Evolutionary conservation across 1,140 invertebrate species (phyloP).

Genomic region (Apis laboriosa): DNA sequence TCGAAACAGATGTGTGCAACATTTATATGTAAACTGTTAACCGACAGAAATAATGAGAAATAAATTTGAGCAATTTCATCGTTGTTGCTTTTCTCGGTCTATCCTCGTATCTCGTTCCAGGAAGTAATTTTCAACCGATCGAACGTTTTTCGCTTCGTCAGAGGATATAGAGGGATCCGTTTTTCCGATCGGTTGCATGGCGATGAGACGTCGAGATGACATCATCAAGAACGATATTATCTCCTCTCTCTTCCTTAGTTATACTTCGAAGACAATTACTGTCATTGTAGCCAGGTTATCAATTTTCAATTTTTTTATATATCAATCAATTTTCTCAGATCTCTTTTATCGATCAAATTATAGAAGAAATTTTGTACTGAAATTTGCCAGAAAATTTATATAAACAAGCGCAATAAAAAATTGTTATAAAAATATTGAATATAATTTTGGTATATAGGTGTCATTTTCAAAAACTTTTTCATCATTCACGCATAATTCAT

Average conservation of each 20-base stretch:
- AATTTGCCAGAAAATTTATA: no score
- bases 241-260: background rate
- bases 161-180: slow-evolving; percentile 22
- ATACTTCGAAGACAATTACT: slow-evolving; percentile 12
- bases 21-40: no score
- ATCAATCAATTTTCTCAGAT: background rate
- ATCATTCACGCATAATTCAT: no score
- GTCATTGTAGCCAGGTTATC: background rate
- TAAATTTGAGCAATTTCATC: background rate
- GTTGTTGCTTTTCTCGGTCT: background rate
- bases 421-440: no score
- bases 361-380: no score
- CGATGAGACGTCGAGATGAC: slow-evolving; percentile 49
- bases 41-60: background rate
- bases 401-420: no score
- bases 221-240: slow-evolving; percentile 28
- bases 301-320: background rate
- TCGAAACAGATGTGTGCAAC: no score
- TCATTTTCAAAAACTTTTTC: no score
- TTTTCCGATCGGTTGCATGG: slow-evolving; percentile 41
- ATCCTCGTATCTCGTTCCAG: background rate
- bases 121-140: slow-evolving; percentile 41
- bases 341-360: background rate
- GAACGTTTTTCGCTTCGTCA: slow-evolving; percentile 15
- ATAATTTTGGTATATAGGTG: no score